Percentiles rank a stretch among this genome's conserved stretches.
phyloP scores from a whole-genome alignment of 2,888 invertebrate genomes.

The Argyresthia albistria region DNA sequence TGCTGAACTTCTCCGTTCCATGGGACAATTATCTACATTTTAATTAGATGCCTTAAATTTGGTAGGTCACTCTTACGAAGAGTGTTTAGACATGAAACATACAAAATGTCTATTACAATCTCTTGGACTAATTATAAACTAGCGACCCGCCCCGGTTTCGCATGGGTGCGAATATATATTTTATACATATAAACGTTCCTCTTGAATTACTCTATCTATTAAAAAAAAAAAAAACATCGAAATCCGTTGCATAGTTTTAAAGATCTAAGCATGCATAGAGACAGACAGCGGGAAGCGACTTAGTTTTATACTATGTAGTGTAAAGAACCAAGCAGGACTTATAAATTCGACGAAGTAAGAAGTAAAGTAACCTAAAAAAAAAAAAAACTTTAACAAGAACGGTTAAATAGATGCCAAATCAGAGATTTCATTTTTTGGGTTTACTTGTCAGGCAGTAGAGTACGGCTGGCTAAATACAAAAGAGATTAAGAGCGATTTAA shows the following conservation, averaged over 20 bases:
- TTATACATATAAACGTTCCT: too few species aligned
- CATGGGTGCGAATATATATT: too few species aligned
- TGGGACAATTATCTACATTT: slow-evolving; percentile 9
- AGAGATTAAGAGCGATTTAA: slow-evolving; percentile 13
- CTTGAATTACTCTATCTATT: too few species aligned
- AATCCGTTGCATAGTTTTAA: too few species aligned
- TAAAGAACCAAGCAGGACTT: background rate
- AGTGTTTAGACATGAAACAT: background rate
- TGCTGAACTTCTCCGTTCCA: slow-evolving; percentile 6
- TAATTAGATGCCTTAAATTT: slow-evolving; percentile 12
- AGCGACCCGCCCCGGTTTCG: too few species aligned
- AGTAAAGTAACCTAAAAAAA: too few species aligned
- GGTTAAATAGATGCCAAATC: slow-evolving; percentile 10
- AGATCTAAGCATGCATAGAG: too few species aligned
- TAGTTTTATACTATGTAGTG: too few species aligned
- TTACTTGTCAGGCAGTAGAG: slow-evolving; percentile 20
- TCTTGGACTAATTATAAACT: slow-evolving; percentile 14
- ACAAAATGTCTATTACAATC: slow-evolving; percentile 4
- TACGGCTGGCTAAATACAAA: slow-evolving; percentile 25
- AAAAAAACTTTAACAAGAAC: slow-evolving; percentile 1
- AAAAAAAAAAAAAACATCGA: too few species aligned
- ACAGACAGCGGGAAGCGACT: too few species aligned
- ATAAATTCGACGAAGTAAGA: too few species aligned
- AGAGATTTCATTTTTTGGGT: slow-evolving; percentile 14
- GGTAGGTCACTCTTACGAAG: slow-evolving; percentile 2